Percentiles rank a stretch among this genome's conserved stretches.
Conservation (phyloP, 2,797 vertebrate species). For the Coregonus ussuriensis region DNA sequence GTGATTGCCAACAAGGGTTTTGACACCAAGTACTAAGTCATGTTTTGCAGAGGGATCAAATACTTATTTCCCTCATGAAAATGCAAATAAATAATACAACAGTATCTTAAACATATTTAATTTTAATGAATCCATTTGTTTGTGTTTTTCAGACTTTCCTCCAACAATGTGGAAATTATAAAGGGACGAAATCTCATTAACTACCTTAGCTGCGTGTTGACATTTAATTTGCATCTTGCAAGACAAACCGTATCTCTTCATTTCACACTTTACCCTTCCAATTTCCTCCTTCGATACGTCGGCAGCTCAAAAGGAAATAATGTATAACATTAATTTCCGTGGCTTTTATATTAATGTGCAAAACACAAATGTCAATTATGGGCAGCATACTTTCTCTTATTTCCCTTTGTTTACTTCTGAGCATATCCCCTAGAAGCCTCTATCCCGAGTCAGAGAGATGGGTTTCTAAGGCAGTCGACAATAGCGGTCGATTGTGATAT, state of each 20-base stretch:
- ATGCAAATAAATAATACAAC: background rate
- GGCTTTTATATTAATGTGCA: conserved; percentile 47
- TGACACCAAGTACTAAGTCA: no score
- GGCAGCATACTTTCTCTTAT: conserved; percentile 1
- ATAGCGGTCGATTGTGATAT: no score
- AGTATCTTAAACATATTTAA: conserved; percentile 10
- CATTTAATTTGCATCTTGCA: conserved; percentile 71
- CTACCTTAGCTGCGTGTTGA: conserved; percentile 61
- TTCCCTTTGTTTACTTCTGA: conserved; percentile 3
- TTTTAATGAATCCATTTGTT: conserved; percentile 58
- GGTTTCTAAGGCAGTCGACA: background rate
- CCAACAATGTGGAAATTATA: conserved; percentile 61
- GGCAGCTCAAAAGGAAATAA: conserved; percentile 48
- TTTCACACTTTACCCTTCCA: conserved; percentile 68
- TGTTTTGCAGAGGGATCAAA: no score
- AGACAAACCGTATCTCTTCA: conserved; percentile 51
- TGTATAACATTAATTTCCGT: conserved; percentile 58
- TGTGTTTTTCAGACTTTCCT: conserved; percentile 56
- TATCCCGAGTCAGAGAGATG: background rate
- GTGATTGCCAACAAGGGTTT: no score
- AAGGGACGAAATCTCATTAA: conserved; percentile 67
- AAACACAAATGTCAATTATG: conserved; percentile 40
- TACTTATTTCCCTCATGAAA: no score
- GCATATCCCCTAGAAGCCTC: background rate
- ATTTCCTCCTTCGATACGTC: conserved; percentile 51